Conservation (phyloP, 2,888 invertebrate genomes). For the Epicampocera succincta region DNA sequence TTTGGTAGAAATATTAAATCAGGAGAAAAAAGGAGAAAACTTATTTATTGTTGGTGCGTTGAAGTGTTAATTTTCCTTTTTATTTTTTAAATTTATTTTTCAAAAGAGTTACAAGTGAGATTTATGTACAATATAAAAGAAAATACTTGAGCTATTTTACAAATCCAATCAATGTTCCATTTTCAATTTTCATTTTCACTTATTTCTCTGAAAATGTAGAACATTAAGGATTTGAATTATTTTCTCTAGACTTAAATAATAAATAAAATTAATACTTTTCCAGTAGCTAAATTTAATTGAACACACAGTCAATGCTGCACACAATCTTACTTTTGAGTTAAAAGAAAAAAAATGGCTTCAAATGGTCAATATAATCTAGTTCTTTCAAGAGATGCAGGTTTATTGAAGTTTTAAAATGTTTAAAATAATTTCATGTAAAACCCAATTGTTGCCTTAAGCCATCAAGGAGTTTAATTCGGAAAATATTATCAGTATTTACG, state of each 20-base stretch:
- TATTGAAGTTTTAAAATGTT: too few relatives aligned
- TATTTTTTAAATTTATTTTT: background rate
- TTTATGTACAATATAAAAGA: constrained; percentile 49
- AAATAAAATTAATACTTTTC: too few relatives aligned
- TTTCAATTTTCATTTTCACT: constrained; percentile 15
- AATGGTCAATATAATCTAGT: too few relatives aligned
- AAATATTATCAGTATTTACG: too few relatives aligned
- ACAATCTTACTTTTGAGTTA: too few relatives aligned
- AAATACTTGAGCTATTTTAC: constrained; percentile 59
- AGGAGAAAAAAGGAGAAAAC: constrained; percentile 17
- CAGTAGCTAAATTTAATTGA: too few relatives aligned
- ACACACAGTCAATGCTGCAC: too few relatives aligned
- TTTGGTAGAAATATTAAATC: constrained; percentile 36
- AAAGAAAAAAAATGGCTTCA: too few relatives aligned
- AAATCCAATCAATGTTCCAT: constrained; percentile 46
- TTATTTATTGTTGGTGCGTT: constrained; percentile 56
- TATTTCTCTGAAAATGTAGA: background rate
- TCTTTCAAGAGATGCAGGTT: too few relatives aligned
- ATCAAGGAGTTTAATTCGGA: too few relatives aligned
- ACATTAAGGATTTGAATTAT: constrained; percentile 1
- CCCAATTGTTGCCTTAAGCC: too few relatives aligned
- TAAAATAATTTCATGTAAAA: too few relatives aligned
- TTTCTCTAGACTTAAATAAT: background rate
- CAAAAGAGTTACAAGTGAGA: constrained; percentile 30
- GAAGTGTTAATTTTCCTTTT: constrained; percentile 53